phyloP scores from a whole-genome alignment of 2,888 invertebrate species.

The Panorpa germanica region DNA sequence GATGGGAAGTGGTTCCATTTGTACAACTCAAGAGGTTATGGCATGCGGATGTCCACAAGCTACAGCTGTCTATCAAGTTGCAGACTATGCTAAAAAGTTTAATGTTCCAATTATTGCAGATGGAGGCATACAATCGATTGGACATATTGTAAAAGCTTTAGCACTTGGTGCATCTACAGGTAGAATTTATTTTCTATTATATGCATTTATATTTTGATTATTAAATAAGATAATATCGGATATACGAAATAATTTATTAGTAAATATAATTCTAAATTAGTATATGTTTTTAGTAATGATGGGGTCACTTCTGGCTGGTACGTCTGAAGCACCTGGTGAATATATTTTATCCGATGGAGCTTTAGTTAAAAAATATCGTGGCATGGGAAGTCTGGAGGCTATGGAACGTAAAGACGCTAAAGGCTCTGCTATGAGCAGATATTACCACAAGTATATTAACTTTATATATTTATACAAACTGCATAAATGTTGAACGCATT shows the following conservation, averaged over 20 bases:
- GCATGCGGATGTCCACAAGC: conserved; percentile 97
- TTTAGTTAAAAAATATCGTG: conserved; percentile 91
- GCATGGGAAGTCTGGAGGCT: conserved; percentile 97
- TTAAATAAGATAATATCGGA: too few relatives aligned
- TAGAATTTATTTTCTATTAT: too few relatives aligned
- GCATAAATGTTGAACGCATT: too few relatives aligned
- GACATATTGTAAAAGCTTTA: conserved; percentile 90
- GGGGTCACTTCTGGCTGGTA: conserved; percentile 95
- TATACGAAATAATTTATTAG: too few relatives aligned
- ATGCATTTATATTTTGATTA: too few relatives aligned
- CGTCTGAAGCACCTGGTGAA: conserved; percentile 96
- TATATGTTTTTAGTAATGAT: too few relatives aligned
- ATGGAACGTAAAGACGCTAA: conserved; percentile 87
- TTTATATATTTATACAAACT: too few relatives aligned
- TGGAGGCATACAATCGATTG: conserved; percentile 92
- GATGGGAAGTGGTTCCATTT: conserved; percentile 98
- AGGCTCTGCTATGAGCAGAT: conserved; percentile 69
- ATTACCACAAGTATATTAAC: too few relatives aligned
- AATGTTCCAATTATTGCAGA: conserved; percentile 97
- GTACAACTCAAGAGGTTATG: conserved; percentile 98
- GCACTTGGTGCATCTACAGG: conserved; percentile 85
- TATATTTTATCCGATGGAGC: conserved; percentile 98
- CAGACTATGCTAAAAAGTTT: conserved; percentile 72
- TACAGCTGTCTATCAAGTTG: conserved; percentile 91
- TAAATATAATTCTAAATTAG: too few relatives aligned